phyloP scores from a whole-genome alignment of 1,140 invertebrate genomes.

The Zophobas atratus region DNA sequence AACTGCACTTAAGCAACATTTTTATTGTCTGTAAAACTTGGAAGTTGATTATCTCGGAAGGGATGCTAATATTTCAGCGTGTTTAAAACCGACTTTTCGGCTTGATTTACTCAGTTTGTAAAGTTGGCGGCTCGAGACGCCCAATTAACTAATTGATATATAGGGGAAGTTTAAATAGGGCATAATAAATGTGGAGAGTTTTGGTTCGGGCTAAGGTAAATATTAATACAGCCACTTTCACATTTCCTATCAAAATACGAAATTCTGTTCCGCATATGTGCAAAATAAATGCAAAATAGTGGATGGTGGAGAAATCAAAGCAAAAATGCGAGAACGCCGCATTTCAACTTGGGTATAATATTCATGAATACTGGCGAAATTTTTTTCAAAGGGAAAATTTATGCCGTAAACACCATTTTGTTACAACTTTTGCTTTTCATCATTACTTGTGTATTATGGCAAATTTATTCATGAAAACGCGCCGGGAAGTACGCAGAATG shows the following conservation, averaged over 20 bases:
- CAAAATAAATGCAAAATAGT: background rate
- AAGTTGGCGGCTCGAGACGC: slow-evolving; percentile 24
- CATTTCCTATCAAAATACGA: background rate
- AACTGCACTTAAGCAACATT: slow-evolving; percentile 28
- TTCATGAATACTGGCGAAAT: too few species aligned
- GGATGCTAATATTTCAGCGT: slow-evolving; percentile 16
- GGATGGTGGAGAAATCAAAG: too few species aligned
- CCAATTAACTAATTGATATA: slow-evolving; percentile 41
- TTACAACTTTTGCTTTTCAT: background rate
- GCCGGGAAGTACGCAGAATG: background rate
- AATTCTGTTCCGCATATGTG: background rate
- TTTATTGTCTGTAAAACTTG: slow-evolving; percentile 34
- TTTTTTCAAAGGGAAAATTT: background rate
- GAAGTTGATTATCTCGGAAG: slow-evolving; percentile 26
- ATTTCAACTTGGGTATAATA: too few species aligned
- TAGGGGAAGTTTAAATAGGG: slow-evolving; percentile 34
- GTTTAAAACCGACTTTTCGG: background rate
- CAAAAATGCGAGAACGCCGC: too few species aligned
- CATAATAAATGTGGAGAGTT: slow-evolving; percentile 34
- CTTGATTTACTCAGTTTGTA: slow-evolving; percentile 38
- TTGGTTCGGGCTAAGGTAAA: background rate
- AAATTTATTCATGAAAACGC: slow-evolving; percentile 1
- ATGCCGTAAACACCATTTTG: background rate
- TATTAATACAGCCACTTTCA: slow-evolving; percentile 10
- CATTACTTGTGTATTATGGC: background rate